Evolutionary conservation across 2,797 vertebrate genomes (phyloP), one percentile per base, ranked within the genome.

Genomic region (Darevskia nairensis): DNA sequence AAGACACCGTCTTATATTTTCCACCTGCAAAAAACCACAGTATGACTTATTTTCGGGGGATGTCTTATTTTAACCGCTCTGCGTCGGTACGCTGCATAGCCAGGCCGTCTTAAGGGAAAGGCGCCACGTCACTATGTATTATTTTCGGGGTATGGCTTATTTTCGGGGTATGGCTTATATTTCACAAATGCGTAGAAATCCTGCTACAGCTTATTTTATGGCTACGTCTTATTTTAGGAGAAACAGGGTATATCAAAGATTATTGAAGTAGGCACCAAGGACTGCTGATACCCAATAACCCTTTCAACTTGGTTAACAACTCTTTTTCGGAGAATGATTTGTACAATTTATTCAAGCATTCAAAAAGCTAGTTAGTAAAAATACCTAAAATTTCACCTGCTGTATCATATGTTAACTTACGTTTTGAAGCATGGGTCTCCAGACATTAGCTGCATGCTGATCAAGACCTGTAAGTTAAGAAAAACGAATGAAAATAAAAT

Each of bases 341-440:
- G 3, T 32, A 29, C 11, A 44, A 81, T 9, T 88, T 68, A 76
- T 4, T 88, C 13, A 80, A 72, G 10, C 46, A 76, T 75, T 27
- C 21, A 25, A 85, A 4, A 9, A 66, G 21, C 32, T 86, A 39
- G 68, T 61, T 1, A 11, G 13, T 19, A 19, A 61, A 27, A 72
- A 1, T 15, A 1, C 88, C 23, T 80, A 80, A 87, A 94, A 76
- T 21, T 32, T 23, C 69, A 77, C 44, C 2, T 64, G 39, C 79
- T 29, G 68, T 41, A 50, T 0, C n/a, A 23, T 84, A 77, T 17
- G 75, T 21, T 39, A 90, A 96, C 99, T 98, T 96, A 99, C 99
- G 95, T 99, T 98, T 99, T 99, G 96, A 99, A 99, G 95, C 99
- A 99, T 0, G 99, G 99, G 94, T 99, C 99, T 82, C 99, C 99